Base-by-base conservation (phyloP, 2,888 invertebrate genomes). In the Graphium colonna region DNA sequence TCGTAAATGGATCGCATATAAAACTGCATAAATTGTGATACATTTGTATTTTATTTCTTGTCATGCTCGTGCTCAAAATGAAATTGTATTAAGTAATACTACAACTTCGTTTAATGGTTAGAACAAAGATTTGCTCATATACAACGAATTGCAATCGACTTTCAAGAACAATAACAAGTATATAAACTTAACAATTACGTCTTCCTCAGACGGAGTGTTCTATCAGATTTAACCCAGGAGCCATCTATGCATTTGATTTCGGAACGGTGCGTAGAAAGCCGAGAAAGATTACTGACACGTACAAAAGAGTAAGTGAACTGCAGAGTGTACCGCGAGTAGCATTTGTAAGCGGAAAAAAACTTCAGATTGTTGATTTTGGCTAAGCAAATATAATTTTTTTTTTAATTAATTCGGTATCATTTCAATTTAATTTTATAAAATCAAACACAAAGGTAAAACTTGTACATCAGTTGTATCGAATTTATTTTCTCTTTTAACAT, bases 331-430 rank as follows among this genome's bases (percentile, higher is more conserved):
- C 93, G 9, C 90, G 90, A 57, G 78, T 93, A 7, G 86, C 90
- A 5, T 92, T 91, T 64, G 90, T 90, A 15, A 82, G 90, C 26
- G 91, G 91, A 5, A 92, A 87, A 63, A 84, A 82, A 63, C 68
- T 93, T 52, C 91, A 90, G 63, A 92, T 91, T 63, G 79, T 92
- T 15, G 91, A 92, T 56, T 86, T 91, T 60, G 90, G 90, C 51
- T 84, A 67, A 71, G n/a, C 9, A 39, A 58, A 51, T 52, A 51
- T 13, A 50, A 42, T n/a, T 1, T 18, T 26, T 31, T 28, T n/a
- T 17, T 9, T 13, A 28, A 31, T 17, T 33, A 17, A 45, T 45
- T 45, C n/a, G 26, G 1, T 44, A 13, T 16, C 8, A 10, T 36
- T 38, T 45, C 7, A 1, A 36, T 33, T 21, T 10, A 10, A 43